Base-by-base conservation (phyloP, 2,113 vertebrate genomes). In the Cervus canadensis region DNA sequence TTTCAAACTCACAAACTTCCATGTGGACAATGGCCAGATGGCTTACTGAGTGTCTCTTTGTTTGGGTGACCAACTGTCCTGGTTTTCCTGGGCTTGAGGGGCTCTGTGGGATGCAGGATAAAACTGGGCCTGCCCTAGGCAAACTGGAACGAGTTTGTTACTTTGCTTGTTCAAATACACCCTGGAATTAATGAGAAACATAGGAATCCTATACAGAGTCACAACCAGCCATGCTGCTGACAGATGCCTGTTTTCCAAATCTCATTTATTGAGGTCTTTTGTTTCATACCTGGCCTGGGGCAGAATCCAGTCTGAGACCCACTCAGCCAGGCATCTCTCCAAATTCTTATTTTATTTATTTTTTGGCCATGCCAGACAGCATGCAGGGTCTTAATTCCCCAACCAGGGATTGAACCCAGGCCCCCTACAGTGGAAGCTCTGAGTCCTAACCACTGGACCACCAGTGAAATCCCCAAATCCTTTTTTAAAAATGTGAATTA, bases 211-310 rank as follows among this genome's bases (percentile, higher is more conserved):
- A 5, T 4, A 2, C 56, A 10, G 28, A 28, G 11, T 11, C 30
- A 26, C 56, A 1, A 1, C 15, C 64, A 15, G 30, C n/a, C 3
- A 4, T 3, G 13, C 48, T 40, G 2, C 17, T 6, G n/a, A 54
- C 92, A 81, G 50, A 60, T 0, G 28, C n/a, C 26, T 43, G 45
- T 7, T 45, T 21, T 33, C 74, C 9, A 14, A 7, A 56, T 43
- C 21, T 56, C 79, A 56, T 6, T 10, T n/a, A 19, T 54, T 2
- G 40, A 60, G 57, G 30, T n/a, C 83, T 90, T 16, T 6, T 25
- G 16, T 36, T 67, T 28, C 33, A 26, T n/a, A 50, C 33, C 84
- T 45, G 60, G 26, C 62, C 76, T 15, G 23, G 36, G 50, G 13
- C 33, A 50, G 74, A 74, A 36, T 45, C 40, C 3, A 26, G 17